phyloP scores from a whole-genome alignment of 2,113 vertebrate genomes.

The Theristicus caerulescens region DNA sequence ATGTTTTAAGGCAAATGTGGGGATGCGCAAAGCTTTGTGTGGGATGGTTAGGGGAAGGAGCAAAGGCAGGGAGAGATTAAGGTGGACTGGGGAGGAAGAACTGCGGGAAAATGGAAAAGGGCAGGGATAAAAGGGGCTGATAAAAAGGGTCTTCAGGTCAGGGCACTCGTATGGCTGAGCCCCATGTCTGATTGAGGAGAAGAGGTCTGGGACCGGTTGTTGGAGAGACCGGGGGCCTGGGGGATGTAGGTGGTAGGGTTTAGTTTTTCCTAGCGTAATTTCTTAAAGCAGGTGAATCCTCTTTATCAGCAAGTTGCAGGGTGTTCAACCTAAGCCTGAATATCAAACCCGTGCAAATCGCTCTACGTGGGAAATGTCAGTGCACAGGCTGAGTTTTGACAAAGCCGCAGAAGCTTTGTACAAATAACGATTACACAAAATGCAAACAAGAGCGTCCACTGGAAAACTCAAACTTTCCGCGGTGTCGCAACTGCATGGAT shows the following conservation, averaged over 20 bases:
- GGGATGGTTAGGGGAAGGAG: background rate
- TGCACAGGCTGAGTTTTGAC: background rate
- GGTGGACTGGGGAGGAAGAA: background rate
- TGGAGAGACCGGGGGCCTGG: too few species aligned
- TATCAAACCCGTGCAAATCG: background rate
- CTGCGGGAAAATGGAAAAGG: background rate
- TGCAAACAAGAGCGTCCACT: background rate
- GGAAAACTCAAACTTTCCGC: background rate
- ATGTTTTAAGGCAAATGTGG: background rate
- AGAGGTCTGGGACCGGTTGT: background rate
- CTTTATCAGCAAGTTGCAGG: background rate
- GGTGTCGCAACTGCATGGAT: background rate
- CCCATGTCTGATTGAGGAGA: background rate
- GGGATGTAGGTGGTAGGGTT: too few species aligned
- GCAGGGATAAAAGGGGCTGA: background rate
- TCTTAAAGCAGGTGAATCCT: background rate
- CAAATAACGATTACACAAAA: background rate
- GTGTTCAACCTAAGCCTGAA: background rate
- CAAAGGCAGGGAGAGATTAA: background rate
- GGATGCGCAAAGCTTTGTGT: background rate
- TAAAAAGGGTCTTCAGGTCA: background rate
- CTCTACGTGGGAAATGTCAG: background rate
- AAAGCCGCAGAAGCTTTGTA: background rate
- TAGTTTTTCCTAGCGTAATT: background rate
- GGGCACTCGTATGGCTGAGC: background rate